Evolutionary conservation across 1,140 invertebrate species (phyloP).

Genomic region (Whitmania pigra): DNA sequence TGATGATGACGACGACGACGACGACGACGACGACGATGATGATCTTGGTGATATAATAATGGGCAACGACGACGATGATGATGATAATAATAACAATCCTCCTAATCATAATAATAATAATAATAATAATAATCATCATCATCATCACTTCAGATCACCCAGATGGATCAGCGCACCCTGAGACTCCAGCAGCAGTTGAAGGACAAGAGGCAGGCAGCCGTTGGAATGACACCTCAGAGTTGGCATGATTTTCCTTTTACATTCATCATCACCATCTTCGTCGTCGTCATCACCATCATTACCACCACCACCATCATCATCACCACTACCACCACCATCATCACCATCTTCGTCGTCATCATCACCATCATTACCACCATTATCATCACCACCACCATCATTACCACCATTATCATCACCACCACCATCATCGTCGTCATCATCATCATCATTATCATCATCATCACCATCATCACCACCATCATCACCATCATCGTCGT

Average conservation of each 20-base stretch:
- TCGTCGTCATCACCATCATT: conserved; percentile 15
- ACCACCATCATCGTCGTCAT: not conserved
- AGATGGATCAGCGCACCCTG: conserved; percentile 47
- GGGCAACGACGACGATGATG: not conserved
- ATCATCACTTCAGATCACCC: conserved; percentile 36
- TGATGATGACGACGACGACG: too few species aligned
- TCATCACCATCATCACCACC: not conserved
- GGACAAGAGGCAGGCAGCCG: conserved; percentile 46
- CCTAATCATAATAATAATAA: too few species aligned
- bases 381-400: not conserved
- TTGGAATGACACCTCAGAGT: conserved; percentile 50
- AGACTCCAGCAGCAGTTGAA: conserved; percentile 49
- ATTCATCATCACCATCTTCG: not conserved
- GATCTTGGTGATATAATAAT: conserved; percentile 29
- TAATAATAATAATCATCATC: too few species aligned
- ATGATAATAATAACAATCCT: too few species aligned
- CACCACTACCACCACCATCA: not conserved
- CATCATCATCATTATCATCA: not conserved
- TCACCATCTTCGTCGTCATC: not conserved
- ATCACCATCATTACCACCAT: not conserved
- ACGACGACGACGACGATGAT: too few species aligned
- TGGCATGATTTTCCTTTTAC: not conserved
- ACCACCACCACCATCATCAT: conserved; percentile 3
- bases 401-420: not conserved
- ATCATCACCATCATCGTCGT: not conserved